Evolutionary conservation across 1,140 invertebrate species (phyloP).

Genomic region (Caenorhabditis inopinata): DNA sequence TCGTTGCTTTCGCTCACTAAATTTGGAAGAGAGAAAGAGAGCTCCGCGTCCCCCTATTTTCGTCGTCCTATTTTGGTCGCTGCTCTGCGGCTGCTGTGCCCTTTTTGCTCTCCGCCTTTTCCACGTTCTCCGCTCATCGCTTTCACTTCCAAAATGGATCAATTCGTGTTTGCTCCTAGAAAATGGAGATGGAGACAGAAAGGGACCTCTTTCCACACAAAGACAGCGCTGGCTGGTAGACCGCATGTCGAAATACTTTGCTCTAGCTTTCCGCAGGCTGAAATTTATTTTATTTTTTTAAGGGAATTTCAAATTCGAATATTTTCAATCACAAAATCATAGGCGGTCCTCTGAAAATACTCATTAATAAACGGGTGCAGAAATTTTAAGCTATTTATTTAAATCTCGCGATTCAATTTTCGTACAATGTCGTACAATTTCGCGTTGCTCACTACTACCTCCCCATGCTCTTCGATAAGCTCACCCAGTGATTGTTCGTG

Average conservation of each 20-base stretch:
- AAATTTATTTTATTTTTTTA: no score
- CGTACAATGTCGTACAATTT: no score
- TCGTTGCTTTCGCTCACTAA: not conserved
- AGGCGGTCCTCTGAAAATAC: no score
- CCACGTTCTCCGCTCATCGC: not conserved
- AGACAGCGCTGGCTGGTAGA: no score
- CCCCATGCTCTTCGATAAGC: no score
- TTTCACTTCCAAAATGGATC: slow-evolving; percentile 12
- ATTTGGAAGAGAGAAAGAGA: not conserved
- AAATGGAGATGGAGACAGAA: not conserved
- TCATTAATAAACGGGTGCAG: no score
- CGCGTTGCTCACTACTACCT: no score
- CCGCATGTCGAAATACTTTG: slow-evolving; percentile 7
- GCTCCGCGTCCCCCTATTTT: not conserved
- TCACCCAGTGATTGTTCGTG: no score
- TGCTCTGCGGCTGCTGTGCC: not conserved
- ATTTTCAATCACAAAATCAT: no score
- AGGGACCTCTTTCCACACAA: not conserved
- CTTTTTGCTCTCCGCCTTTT: not conserved
- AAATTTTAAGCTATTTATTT: no score
- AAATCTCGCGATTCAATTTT: no score
- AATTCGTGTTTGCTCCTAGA: not conserved
- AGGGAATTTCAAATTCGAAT: no score
- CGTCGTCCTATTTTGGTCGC: not conserved
- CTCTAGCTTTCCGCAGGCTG: not conserved